Evolutionary conservation across 92 coral and sea anemone species (phyloP).

Genomic region (Chrysogorgia sp.): DNA sequence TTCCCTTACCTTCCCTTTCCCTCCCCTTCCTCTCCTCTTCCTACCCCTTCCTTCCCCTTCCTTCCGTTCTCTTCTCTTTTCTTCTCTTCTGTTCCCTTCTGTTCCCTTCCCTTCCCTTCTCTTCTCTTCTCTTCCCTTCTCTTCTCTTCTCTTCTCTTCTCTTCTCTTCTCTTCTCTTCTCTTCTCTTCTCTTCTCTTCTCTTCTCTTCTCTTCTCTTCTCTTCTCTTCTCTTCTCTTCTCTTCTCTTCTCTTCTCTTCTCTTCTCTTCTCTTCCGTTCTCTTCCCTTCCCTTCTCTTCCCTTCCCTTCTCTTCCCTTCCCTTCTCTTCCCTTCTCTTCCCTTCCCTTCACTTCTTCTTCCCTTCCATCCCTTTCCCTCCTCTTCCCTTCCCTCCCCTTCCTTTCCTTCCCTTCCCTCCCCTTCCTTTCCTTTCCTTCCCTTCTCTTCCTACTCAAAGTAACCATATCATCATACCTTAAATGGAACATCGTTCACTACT

Average conservation of each 20-base stretch:
- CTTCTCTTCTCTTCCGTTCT: not conserved
- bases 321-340: not conserved
- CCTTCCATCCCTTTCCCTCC: not conserved
- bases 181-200: not conserved
- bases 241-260: not conserved
- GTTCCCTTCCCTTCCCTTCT: not conserved
- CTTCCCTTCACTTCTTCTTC: not conserved
- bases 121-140: not conserved
- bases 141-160: not conserved
- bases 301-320: not conserved
- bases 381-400: not conserved
- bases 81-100: not conserved
- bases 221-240: not conserved
- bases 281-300: not conserved
- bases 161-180: not conserved
- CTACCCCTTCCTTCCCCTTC: not conserved
- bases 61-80: not conserved
- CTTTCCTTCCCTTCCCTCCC: not conserved
- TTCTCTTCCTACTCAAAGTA: not conserved
- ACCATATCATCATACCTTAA: conserved; percentile 64
- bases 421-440: conserved; percentile 2
- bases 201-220: not conserved
- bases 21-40: not conserved
- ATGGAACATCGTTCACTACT: conserved; percentile 73
- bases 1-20: not conserved